Conservation (phyloP, 2,888 invertebrate genomes). For the Meghimatium bilineatum region DNA sequence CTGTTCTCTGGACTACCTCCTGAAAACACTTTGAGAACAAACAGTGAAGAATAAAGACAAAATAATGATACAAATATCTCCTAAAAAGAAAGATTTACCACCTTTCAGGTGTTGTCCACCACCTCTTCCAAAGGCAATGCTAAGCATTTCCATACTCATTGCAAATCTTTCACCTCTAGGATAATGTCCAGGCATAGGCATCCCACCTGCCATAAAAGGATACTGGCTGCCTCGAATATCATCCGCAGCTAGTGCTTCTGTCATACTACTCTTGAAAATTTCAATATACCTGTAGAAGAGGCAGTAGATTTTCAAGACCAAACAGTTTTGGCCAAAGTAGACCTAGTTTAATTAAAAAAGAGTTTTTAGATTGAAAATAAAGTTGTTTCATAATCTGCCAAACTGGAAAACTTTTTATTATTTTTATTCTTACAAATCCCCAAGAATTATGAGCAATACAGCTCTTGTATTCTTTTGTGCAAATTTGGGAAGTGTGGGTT, state of each 20-base stretch:
- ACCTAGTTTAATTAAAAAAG: too few relatives aligned
- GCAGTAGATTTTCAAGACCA: not conserved
- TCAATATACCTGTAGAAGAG: slow-evolving; percentile 92
- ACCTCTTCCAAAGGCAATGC: slow-evolving; percentile 61
- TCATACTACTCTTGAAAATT: slow-evolving; percentile 93
- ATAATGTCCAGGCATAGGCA: slow-evolving; percentile 71
- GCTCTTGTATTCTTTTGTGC: too few relatives aligned
- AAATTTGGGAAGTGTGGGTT: too few relatives aligned
- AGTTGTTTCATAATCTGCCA: too few relatives aligned
- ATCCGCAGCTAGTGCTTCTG: slow-evolving; percentile 86
- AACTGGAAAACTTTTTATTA: too few relatives aligned
- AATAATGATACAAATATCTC: too few relatives aligned
- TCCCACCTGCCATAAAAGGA: slow-evolving; percentile 78
- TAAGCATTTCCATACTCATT: slow-evolving; percentile 74
- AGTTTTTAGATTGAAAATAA: too few relatives aligned
- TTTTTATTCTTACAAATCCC: too few relatives aligned
- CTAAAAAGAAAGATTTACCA: slow-evolving; percentile 46
- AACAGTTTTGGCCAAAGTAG: not conserved
- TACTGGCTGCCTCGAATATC: slow-evolving; percentile 59
- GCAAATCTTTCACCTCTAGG: slow-evolving; percentile 74
- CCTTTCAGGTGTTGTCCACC: slow-evolving; percentile 73
- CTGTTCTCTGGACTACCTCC: too few relatives aligned
- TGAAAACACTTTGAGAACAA: too few relatives aligned
- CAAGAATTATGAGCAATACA: too few relatives aligned
- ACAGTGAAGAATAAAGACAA: too few relatives aligned